Evolutionary conservation across 2,888 invertebrate genomes (phyloP).

Genomic region (Miltochrista miniata): DNA sequence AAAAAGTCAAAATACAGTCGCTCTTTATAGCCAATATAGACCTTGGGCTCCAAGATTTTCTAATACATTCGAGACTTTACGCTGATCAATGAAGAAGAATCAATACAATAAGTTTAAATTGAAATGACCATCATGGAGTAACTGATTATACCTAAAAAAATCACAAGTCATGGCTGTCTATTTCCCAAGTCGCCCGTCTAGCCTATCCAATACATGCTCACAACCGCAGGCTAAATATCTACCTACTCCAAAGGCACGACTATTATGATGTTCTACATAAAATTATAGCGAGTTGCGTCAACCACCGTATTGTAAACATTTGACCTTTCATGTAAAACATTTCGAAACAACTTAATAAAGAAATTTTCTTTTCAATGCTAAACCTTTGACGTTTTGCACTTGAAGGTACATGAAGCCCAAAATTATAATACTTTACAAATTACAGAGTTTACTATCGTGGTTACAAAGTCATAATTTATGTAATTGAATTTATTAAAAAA

Average conservation of each 20-base stretch:
- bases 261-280: conserved; percentile 31
- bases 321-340: conserved; percentile 21
- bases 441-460: too few relatives aligned
- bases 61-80: too few relatives aligned
- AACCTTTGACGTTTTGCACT: too few relatives aligned
- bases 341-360: background rate
- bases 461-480: background rate
- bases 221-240: conserved; percentile 36
- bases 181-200: conserved; percentile 19
- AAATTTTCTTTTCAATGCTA: background rate
- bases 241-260: conserved; percentile 19
- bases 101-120: too few relatives aligned
- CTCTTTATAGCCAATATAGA: too few relatives aligned
- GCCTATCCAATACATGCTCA: conserved; percentile 18
- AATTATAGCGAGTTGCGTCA: conserved; percentile 30
- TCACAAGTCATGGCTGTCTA: background rate
- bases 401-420: too few relatives aligned
- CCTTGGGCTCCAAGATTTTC: too few relatives aligned
- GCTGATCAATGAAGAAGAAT: too few relatives aligned
- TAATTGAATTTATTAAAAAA: background rate
- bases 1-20: too few relatives aligned
- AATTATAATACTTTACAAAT: too few relatives aligned
- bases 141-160: too few relatives aligned
- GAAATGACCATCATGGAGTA: too few relatives aligned
- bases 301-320: conserved; percentile 19